Base-by-base conservation (phyloP, 2,888 invertebrate genomes). In the Ametastegia equiseti region DNA sequence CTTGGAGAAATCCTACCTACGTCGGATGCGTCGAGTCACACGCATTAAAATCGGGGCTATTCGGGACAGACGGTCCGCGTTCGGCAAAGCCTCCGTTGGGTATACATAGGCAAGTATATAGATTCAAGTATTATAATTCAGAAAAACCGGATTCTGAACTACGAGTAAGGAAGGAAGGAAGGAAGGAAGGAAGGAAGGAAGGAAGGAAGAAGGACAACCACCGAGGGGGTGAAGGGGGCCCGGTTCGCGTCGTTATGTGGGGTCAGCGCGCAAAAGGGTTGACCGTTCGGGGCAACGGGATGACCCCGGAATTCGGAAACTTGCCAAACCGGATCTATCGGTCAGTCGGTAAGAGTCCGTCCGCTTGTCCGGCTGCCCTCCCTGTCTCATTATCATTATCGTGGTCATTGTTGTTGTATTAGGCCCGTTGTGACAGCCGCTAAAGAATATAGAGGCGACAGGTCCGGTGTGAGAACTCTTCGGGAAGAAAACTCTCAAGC, bases 261-360 rank as follows among this genome's bases (percentile, higher is more conserved):
- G 71, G 84, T 81, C 80, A 82, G 84, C 82, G 83, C 85, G 83
- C 83, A 80, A 77, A 83, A 82, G 85, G 84, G 83, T 79, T 83
- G 83, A 67, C 80, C 80, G 65, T 39, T 65, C 80, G 85, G 83
- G 81, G 83, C 54, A 84, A 57, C 73, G 50, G 78, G 88, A 87
- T 90, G 90, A 90, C 90, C 91, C 90, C 87, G 90, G 91, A 91
- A 91, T 91, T 91, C 91, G 91, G 91, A 91, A 91, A 91, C 91
- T 90, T 84, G 91, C 88, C 90, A 91, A 91, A 91, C 91, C 91
- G 91, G 91, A 91, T 91, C 91, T 91, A 90, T 91, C 90, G 91
- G 91, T 91, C 91, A 91, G 90, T 78, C 78, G 57, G 78, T 30
- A 27, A 36, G n/a, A n/a, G 57, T 19, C 39, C 60, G 78, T 57